Evolutionary conservation across 2,113 vertebrate genomes (phyloP), one percentile per base, ranked within the genome.

Genomic region (Myxocyprinus asiaticus): DNA sequence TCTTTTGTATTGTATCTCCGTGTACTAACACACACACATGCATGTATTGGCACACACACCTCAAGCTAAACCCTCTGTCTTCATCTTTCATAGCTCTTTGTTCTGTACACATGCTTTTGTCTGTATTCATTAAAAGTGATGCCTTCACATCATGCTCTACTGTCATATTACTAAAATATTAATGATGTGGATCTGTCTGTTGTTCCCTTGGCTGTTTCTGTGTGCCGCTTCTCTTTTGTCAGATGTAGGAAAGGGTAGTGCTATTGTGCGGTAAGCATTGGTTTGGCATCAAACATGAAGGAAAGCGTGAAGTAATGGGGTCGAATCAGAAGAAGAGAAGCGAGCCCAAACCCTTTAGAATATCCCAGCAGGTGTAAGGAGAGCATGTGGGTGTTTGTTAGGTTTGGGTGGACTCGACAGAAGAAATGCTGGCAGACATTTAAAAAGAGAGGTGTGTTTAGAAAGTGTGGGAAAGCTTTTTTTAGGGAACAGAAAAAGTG

Each of bases 111-210:
- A 86, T 88, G 90, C 84, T 87, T 70, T 88, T 85, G 85, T 86
- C 85, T 89, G 76, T 81, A 78, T 86, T 91, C 88, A 90, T 92
- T 90, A 91, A 92, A 91, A 88, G 85, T 89, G 88, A 91, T 87
- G 87, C 83, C 85, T 88, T 85, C 87, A 84, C 81, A 89, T 89
- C 85, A 84, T 65, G 68, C 47, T 78, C 71, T 82, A 77, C 87
- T 89, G 90, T 90, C 88, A 89, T 86, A 88, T 91, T 89, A 91
- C 83, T 89, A 53, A 89, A 89, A 88, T 89, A 89, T 89, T 88
- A 88, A 90, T 88, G 85, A 67, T 80, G 85, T 79, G 72, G 59
- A 77, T 85, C 69, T 71, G 67, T 79, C 33, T 74, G 43, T 53
- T 78, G 67, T 76, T 76, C 56, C 56, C 17, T 66, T 67, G 62